Evolutionary conservation across 2,888 invertebrate species (phyloP).

Genomic region (Drosophila suboccidentalis): DNA sequence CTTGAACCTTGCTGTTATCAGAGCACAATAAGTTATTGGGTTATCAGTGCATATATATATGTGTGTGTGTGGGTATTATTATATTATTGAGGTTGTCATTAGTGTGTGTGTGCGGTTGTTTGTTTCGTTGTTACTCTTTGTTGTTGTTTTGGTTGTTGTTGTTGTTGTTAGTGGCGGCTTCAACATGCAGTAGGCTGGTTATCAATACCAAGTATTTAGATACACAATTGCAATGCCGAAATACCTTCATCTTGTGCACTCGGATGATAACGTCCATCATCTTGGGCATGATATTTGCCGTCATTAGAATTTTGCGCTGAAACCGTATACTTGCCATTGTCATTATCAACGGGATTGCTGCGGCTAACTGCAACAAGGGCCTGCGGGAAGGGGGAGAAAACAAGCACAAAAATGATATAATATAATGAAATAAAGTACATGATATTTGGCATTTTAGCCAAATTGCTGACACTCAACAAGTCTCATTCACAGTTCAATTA

Average conservation of each 20-base stretch:
- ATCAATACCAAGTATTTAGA: slow-evolving; percentile 36
- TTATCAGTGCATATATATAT: slow-evolving; percentile 46
- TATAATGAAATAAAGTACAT: slow-evolving; percentile 1
- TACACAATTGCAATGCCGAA: slow-evolving; percentile 49
- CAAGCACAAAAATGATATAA: background rate
- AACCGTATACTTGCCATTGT: slow-evolving; percentile 84
- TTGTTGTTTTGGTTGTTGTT: slow-evolving; percentile 12
- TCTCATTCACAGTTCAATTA: slow-evolving; percentile 41
- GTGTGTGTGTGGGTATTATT: slow-evolving; percentile 2
- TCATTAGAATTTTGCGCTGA: slow-evolving; percentile 68
- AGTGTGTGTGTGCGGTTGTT: slow-evolving; percentile 12
- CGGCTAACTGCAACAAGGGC: slow-evolving; percentile 75
- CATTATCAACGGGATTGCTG: slow-evolving; percentile 66
- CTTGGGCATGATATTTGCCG: slow-evolving; percentile 76
- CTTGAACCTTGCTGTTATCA: slow-evolving; percentile 59
- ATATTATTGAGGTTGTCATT: slow-evolving; percentile 3
- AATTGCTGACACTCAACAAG: slow-evolving; percentile 7
- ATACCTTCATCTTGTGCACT: slow-evolving; percentile 81
- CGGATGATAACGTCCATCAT: slow-evolving; percentile 80
- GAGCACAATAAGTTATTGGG: slow-evolving; percentile 22
- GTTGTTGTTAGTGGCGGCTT: slow-evolving; percentile 46
- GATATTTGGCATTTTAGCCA: slow-evolving; percentile 31
- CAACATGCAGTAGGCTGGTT: slow-evolving; percentile 48
- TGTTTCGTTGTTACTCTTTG: background rate
- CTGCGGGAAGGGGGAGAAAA: slow-evolving; percentile 44